phyloP scores from a whole-genome alignment of 1,140 invertebrate genomes.

The Drosophila rhopaloa region DNA sequence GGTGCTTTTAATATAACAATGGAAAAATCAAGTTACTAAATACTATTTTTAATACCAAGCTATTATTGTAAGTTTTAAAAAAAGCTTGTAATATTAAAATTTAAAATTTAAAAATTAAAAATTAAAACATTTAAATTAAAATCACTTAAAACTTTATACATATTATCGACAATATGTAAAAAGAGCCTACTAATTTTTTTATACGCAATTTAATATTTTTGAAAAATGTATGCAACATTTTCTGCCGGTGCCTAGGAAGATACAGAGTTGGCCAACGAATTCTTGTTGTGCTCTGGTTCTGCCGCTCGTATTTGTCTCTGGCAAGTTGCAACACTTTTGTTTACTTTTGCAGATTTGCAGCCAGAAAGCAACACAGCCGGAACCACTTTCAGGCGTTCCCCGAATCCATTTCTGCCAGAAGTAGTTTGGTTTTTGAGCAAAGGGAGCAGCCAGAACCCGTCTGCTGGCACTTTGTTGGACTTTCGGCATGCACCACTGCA shows the following conservation, averaged over 20 bases:
- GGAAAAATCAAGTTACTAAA: no score
- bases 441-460: constrained; percentile 17
- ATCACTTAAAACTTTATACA: no score
- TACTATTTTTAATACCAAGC: no score
- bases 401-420: constrained; percentile 22
- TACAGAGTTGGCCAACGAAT: constrained; percentile 24
- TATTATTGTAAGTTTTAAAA: no score
- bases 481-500: constrained; percentile 57
- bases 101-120: no score
- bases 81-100: no score
- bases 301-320: constrained; percentile 64
- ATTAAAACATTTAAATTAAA: no score
- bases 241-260: not conserved
- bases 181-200: no score
- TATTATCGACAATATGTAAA: no score
- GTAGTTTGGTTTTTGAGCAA: constrained; percentile 4
- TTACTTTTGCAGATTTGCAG: constrained; percentile 77
- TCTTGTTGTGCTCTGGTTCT: constrained; percentile 37
- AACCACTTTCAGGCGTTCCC: constrained; percentile 20
- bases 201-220: not conserved
- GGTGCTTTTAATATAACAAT: no score
- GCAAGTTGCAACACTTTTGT: constrained; percentile 80
- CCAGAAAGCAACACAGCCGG: constrained; percentile 32
- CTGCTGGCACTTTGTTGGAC: not conserved
- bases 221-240: not conserved